Evolutionary conservation across 64 coral and sea anemone species (phyloP), one percentile per base, ranked within the genome.

Genomic region (Cladopsammia gracilis): DNA sequence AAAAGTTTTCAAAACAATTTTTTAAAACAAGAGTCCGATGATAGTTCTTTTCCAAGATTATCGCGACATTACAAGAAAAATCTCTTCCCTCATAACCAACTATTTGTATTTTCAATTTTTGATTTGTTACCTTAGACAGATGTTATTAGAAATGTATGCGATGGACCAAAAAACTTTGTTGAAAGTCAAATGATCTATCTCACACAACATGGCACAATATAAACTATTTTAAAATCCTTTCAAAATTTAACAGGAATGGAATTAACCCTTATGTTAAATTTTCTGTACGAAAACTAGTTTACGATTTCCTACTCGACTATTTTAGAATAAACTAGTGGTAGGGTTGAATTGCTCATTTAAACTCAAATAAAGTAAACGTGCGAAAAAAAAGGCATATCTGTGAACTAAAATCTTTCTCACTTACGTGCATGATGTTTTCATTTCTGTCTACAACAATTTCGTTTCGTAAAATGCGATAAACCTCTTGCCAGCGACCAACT

Each of bases 1-100:
- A 65, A 48, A 84, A 84, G 80, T 84, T 84, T 84, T 49, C 45
- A 84, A 84, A 84, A 84, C 80, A 84, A 8, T n/a, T 44, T 64
- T n/a, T 84, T 13, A 67, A 10, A 67, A 67, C 7, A 44, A 67
- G 18, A 48, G 61, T 66, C 34, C 68, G 50, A 19, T 9, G 20
- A 23, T 3, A 84, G 0, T 48, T 66, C n/a, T 25, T 67, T 57
- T 10, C 5, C 1, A 15, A 48, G 49, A 50, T 64, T 22, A 14
- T 7, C 3, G 20, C 18, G 8, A 14, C 12, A 1, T 11, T 14
- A 20, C 5, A 25, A 15, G 22, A 64, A 64, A 82, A 15, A 8
- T 3, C 14, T 11, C 12, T 15, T 58, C 18, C 20, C 7, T n/a
- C 20, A 9, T 64, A 78, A 57, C 64, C 34, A 4, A 75, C 12